A percentile compares a stretch with the other conserved stretches of the same genome.
These are phyloP conservation scores for Hemiscyllium ocellatum DNA, from an alignment of 2,113 vertebrate species.

Conservation along the genomic window DNA sequence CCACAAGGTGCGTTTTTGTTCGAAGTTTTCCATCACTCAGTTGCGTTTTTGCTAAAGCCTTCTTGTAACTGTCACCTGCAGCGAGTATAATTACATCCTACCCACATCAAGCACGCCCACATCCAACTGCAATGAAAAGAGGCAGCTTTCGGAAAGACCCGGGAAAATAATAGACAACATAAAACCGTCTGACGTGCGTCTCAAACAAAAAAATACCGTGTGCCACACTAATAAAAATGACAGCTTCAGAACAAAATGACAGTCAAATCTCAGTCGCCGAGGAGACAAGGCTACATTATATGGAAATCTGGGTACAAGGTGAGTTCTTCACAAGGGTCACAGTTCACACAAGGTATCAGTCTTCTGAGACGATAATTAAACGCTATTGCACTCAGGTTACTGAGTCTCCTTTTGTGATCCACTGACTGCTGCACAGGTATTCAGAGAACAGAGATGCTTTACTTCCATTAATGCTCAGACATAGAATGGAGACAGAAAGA, in stretches of 20 bases:
- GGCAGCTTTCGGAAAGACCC: constrained; percentile 55
- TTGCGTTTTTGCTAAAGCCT: constrained; percentile 71
- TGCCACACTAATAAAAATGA: constrained; percentile 59
- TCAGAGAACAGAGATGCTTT: not conserved
- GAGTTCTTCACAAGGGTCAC: not conserved
- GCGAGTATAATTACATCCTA: constrained; percentile 86
- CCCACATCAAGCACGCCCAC: constrained; percentile 60
- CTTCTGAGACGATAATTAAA: not conserved
- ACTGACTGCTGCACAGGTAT: not conserved
- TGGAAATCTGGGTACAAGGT: not conserved
- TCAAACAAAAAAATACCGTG: constrained; percentile 52
- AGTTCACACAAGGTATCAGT: constrained; percentile 3
- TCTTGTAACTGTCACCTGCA: constrained; percentile 69
- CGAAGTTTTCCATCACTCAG: constrained; percentile 64
- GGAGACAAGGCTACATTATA: not conserved
- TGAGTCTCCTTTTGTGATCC: not conserved
- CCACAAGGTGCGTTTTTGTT: constrained; percentile 62
- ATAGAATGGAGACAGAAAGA: not conserved
- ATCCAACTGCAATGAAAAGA: constrained; percentile 61
- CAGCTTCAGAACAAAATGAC: constrained; percentile 8
- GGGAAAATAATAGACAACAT: constrained; percentile 53
- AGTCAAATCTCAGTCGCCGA: not conserved
- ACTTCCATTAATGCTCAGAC: not conserved
- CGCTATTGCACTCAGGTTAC: not conserved
- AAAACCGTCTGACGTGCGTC: constrained; percentile 55